A percentile compares a stretch with the other conserved stretches of the same genome.
phyloP scores from a whole-genome alignment of 1,140 invertebrate species.

The Lerema accius region DNA sequence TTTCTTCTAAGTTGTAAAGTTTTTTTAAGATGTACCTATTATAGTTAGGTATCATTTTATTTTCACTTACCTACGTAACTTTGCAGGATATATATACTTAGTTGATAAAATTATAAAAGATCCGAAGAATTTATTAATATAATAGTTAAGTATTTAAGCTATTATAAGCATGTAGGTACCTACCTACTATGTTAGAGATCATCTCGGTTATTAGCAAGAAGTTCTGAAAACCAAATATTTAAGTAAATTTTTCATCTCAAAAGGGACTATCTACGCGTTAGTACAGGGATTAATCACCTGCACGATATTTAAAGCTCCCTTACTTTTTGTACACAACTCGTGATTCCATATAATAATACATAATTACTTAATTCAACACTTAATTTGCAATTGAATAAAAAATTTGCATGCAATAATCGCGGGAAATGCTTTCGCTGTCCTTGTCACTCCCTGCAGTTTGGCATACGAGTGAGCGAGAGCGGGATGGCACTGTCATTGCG shows the following conservation, averaged over 20 bases:
- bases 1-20: no score
- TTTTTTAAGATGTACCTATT: no score
- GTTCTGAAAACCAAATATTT: no score
- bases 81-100: no score
- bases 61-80: no score
- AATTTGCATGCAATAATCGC: conserved; percentile 71
- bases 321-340: conserved; percentile 35
- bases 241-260: conserved; percentile 1
- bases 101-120: no score
- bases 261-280: not conserved
- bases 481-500: conserved; percentile 45
- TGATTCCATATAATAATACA: conserved; percentile 65
- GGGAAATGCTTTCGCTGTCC: conserved; percentile 52
- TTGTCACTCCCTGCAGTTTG: conserved; percentile 40
- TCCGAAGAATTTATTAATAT: no score
- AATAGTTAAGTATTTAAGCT: no score
- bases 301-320: conserved; percentile 8
- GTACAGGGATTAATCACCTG: conserved; percentile 6
- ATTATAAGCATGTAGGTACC: no score
- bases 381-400: conserved; percentile 76
- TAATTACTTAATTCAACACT: conserved; percentile 73
- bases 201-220: no score
- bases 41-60: no score
- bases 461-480: conserved; percentile 56
- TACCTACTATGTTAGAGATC: no score